Evolutionary conservation across 2,797 vertebrate species (phyloP).

Genomic region (Gastrophryne carolinensis): DNA sequence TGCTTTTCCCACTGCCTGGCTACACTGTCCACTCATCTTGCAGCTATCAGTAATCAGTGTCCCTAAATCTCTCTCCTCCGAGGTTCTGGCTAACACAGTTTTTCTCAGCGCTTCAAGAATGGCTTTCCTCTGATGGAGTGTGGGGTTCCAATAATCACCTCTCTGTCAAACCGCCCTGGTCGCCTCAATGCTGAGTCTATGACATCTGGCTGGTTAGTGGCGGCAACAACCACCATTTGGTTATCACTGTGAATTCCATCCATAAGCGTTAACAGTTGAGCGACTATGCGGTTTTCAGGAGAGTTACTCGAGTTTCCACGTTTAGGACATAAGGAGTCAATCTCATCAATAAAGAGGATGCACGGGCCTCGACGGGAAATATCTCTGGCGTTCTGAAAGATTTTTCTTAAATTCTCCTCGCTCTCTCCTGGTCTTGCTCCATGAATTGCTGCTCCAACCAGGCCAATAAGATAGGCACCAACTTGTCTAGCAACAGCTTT

Average conservation of each 20-base stretch:
- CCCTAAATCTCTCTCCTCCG: no score
- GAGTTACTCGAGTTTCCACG: conserved; percentile 64
- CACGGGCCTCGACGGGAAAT: conserved; percentile 75
- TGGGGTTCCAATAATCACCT: conserved; percentile 92
- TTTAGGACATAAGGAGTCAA: conserved; percentile 86
- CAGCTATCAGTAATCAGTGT: no score
- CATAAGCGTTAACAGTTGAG: conserved; percentile 91
- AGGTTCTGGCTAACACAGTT: no score
- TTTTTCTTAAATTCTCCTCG: conserved; percentile 80
- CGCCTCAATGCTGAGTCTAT: conserved; percentile 88
- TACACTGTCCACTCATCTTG: no score
- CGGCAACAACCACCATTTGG: conserved; percentile 79
- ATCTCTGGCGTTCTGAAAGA: conserved; percentile 76
- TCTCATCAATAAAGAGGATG: conserved; percentile 88
- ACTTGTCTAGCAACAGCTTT: conserved; percentile 74
- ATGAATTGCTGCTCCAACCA: conserved; percentile 80
- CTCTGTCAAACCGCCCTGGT: conserved; percentile 90
- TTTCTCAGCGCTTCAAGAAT: conserved; percentile 83
- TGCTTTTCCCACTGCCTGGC: no score
- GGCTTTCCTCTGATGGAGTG: conserved; percentile 76
- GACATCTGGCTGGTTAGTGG: conserved; percentile 85
- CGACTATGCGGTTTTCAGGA: conserved; percentile 85
- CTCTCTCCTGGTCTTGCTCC: conserved; percentile 89
- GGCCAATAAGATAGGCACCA: conserved; percentile 76
- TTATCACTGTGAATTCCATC: conserved; percentile 74